Conservation (phyloP, 1,140 invertebrate genomes). For the Leptinotarsa texana region DNA sequence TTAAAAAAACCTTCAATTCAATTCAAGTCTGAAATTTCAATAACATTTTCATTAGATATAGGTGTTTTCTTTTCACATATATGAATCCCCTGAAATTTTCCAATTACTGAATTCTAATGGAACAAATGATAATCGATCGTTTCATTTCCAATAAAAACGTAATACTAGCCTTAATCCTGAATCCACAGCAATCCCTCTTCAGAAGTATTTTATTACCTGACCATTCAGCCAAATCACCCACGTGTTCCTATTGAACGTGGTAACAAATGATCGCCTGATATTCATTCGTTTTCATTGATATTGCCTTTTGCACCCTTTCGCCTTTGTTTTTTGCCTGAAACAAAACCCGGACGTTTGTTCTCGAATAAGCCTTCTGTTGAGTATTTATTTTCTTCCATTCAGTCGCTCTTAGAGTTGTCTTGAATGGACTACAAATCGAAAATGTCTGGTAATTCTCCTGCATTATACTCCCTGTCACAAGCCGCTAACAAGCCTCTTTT, state of each 20-base stretch:
- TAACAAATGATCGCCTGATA: constrained; percentile 6
- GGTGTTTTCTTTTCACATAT: not conserved
- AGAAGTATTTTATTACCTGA: constrained; percentile 1
- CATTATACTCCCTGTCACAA: too few species aligned
- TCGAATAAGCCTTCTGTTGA: not conserved
- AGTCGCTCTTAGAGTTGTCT: too few species aligned
- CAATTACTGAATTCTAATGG: not conserved
- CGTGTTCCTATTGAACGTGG: constrained; percentile 10
- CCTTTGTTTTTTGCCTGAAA: not conserved
- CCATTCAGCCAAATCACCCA: not conserved
- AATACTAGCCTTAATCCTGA: not conserved
- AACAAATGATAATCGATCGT: too few species aligned
- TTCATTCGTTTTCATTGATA: constrained; percentile 15
- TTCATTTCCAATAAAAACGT: too few species aligned
- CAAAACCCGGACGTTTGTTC: not conserved
- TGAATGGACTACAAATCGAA: too few species aligned
- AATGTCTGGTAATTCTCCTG: too few species aligned
- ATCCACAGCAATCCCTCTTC: constrained; percentile 5
- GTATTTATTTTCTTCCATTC: too few species aligned
- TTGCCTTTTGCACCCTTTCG: not conserved
- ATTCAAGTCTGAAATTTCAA: too few species aligned
- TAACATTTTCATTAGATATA: not conserved
- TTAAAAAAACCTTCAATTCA: too few species aligned
- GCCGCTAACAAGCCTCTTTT: too few species aligned
- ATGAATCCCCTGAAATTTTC: not conserved